A percentile compares a stretch with the other conserved stretches of the same genome.
These are phyloP conservation scores for Nesidiocoris tenuis DNA, from an alignment of 2,888 invertebrate genomes.

Conservation along the genomic window DNA sequence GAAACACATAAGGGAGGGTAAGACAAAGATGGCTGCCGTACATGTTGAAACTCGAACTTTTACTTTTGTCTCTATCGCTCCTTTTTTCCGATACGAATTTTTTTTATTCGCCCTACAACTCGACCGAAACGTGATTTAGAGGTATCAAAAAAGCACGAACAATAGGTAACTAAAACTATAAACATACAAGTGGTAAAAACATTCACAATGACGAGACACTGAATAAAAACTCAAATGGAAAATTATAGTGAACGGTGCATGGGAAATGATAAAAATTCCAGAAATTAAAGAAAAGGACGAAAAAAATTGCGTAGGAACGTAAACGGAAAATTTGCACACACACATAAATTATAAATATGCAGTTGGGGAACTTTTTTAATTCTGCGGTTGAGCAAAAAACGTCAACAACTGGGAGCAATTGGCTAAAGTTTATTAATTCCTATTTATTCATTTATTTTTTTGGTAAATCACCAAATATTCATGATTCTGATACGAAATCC, in stretches of 20 bases:
- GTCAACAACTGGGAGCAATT: too few species aligned
- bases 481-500: too few species aligned
- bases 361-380: not conserved
- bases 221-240: conserved; percentile 42
- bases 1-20: conserved; percentile 43
- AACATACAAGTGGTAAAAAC: conserved; percentile 48
- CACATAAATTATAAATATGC: conserved; percentile 31
- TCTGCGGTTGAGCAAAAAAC: too few species aligned
- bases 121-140: conserved; percentile 7
- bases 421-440: too few species aligned
- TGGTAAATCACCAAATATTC: too few species aligned
- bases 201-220: conserved; percentile 50
- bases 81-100: conserved; percentile 21
- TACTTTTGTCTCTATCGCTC: conserved; percentile 15
- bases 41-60: conserved; percentile 25
- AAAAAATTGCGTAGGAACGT: not conserved
- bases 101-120: conserved; percentile 26
- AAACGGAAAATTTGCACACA: conserved; percentile 36
- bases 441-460: too few species aligned
- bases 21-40: conserved; percentile 50
- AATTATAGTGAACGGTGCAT: conserved; percentile 28
- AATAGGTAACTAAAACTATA: conserved; percentile 47
- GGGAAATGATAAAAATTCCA: conserved; percentile 36
- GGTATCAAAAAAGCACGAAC: conserved; percentile 46
- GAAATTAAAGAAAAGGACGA: not conserved